These are phyloP conservation scores for Bombyx mori DNA, from an alignment of 1,140 invertebrate genomes.

Conservation along the genomic window ASM3026992v2 NC_085123.1:4729001-4729500, in stretches of 20 bases:
- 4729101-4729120: slow-evolving; percentile 77
- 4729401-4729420: not conserved
- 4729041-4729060: slow-evolving; percentile 14
- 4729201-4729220: slow-evolving; percentile 66
- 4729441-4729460: not conserved
- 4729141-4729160: slow-evolving; percentile 72
- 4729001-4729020: slow-evolving; percentile 21
- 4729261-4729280: slow-evolving; percentile 17
- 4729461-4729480: not conserved
- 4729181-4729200: slow-evolving; percentile 75
- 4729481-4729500: not conserved
- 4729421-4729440: not conserved
- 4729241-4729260: slow-evolving; percentile 9
- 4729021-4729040: slow-evolving; percentile 8
- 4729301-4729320: slow-evolving; percentile 10
- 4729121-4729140: slow-evolving; percentile 74
- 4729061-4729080: slow-evolving; percentile 23
- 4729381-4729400: not conserved
- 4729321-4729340: slow-evolving; percentile 8
- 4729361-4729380: not conserved
- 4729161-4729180: slow-evolving; percentile 81
- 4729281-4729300: slow-evolving; percentile 14
- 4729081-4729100: slow-evolving; percentile 17
- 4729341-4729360: not conserved
- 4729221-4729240: slow-evolving; percentile 10